Percentiles rank a stretch among this genome's conserved stretches.
These are phyloP conservation scores for Leptinotarsa texana DNA, from an alignment of 1,140 invertebrate species.

Conservation along the genomic window DNA sequence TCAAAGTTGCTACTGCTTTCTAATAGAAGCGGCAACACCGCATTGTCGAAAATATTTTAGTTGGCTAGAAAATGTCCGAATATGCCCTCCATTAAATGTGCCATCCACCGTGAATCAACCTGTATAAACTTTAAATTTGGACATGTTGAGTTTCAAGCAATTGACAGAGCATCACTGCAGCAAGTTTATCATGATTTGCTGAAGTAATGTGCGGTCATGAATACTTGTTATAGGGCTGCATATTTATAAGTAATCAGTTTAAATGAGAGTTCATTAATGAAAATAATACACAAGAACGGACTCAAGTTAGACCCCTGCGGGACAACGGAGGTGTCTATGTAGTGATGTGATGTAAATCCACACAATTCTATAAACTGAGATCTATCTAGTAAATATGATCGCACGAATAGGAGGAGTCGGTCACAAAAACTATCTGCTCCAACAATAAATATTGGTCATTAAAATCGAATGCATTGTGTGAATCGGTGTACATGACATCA, in stretches of 20 bases:
- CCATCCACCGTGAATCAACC: too few species aligned
- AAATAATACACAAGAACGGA: background rate
- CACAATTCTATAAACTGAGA: background rate
- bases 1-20: too few species aligned
- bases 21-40: too few species aligned
- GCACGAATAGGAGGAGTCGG: background rate
- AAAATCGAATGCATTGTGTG: background rate
- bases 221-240: background rate
- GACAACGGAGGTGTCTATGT: background rate
- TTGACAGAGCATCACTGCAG: background rate
- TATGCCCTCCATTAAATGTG: too few species aligned
- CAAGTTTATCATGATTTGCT: background rate
- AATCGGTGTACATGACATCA: background rate
- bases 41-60: too few species aligned
- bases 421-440: background rate
- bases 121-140: background rate
- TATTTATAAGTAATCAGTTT: background rate
- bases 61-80: too few species aligned
- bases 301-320: background rate
- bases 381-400: background rate
- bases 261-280: background rate
- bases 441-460: background rate
- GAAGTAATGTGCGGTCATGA: background rate
- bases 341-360: background rate
- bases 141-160: background rate